Percentiles rank a stretch among this genome's conserved stretches.
phyloP scores from a whole-genome alignment of 2,888 invertebrate species.

The Anoplius nigerrimus region DNA sequence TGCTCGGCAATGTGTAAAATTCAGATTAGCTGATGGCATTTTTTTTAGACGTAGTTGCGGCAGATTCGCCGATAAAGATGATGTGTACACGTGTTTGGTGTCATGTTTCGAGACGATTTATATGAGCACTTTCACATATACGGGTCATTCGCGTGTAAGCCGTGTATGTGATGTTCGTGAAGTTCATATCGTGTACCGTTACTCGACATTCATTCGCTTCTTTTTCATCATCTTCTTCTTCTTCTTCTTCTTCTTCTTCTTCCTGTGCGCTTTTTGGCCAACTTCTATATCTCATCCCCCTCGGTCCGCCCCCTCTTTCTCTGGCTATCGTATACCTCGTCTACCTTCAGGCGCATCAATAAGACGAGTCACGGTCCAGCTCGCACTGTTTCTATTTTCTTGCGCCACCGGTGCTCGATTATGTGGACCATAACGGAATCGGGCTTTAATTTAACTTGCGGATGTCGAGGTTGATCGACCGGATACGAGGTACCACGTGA shows the following conservation, averaged over 20 bases:
- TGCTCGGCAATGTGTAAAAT: no score
- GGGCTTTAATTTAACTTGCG: slow-evolving; percentile 48
- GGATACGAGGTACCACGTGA: no score
- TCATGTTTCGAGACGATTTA: slow-evolving; percentile 11
- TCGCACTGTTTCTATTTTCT: slow-evolving; percentile 45
- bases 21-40: slow-evolving; percentile 46
- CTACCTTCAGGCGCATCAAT: slow-evolving; percentile 50
- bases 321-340: slow-evolving; percentile 22
- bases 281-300: background rate
- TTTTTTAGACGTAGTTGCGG: slow-evolving; percentile 40
- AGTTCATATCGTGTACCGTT: slow-evolving; percentile 66
- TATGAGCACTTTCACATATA: slow-evolving; percentile 21
- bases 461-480: no score
- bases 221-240: slow-evolving; percentile 57
- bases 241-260: slow-evolving; percentile 34
- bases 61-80: slow-evolving; percentile 40
- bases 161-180: slow-evolving; percentile 42
- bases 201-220: slow-evolving; percentile 65
- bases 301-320: slow-evolving; percentile 3
- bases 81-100: slow-evolving; percentile 28
- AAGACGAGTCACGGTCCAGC: slow-evolving; percentile 43
- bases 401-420: slow-evolving; percentile 40
- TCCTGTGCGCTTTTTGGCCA: slow-evolving; percentile 13
- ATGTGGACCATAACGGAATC: slow-evolving; percentile 56
- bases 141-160: slow-evolving; percentile 33